A percentile compares a stretch with the other conserved stretches of the same genome.
Conservation (phyloP, 2,113 vertebrate genomes). For the Alethe castanea region DNA sequence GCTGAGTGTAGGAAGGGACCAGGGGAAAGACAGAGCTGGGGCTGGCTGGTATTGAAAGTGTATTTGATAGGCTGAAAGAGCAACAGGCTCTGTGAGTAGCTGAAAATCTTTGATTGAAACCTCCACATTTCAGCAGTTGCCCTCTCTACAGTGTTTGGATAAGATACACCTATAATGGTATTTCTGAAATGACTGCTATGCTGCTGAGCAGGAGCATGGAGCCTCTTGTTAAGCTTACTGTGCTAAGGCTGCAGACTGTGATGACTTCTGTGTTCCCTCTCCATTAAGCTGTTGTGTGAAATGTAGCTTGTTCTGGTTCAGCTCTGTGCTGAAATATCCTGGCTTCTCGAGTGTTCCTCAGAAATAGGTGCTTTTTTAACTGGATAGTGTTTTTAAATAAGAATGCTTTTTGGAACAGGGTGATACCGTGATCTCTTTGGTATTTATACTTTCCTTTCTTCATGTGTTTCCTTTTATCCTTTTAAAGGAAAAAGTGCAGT, state of each 20-base stretch:
- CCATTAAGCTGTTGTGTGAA: background rate
- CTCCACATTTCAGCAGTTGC: background rate
- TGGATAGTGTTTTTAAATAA: background rate
- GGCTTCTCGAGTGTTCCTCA: background rate
- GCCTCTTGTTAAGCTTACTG: background rate
- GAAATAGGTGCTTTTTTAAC: background rate
- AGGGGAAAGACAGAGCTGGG: background rate
- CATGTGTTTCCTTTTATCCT: background rate
- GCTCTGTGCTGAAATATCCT: background rate
- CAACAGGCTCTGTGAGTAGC: fast-evolving
- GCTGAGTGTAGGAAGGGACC: background rate
- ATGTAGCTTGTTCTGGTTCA: background rate
- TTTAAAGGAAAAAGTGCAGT: background rate
- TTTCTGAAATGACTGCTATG: background rate
- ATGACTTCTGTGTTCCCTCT: background rate
- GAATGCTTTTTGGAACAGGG: background rate
- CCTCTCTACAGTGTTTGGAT: background rate
- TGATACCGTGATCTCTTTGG: background rate
- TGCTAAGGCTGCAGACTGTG: background rate
- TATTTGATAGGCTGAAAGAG: background rate
- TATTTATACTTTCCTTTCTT: background rate
- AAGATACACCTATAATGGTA: background rate
- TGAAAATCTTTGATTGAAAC: background rate
- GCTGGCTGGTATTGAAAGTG: fast-evolving
- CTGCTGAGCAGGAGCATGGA: background rate